Percentiles rank a stretch among this genome's conserved stretches.
phyloP scores from a whole-genome alignment of 1,140 invertebrate genomes.

The Drosophila elegans region DNA sequence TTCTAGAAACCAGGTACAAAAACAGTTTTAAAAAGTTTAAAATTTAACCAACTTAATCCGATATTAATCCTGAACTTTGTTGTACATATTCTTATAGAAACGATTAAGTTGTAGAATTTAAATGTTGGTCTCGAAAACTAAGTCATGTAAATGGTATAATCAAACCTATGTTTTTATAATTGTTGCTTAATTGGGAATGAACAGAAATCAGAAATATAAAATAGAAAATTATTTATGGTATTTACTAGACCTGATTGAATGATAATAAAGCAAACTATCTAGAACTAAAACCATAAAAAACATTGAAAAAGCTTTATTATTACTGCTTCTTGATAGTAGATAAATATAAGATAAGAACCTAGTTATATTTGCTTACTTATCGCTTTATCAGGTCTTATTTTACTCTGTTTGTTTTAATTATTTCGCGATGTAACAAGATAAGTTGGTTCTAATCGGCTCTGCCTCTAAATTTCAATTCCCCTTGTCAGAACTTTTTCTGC shows the following conservation, averaged over 20 bases:
- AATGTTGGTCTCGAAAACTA: slow-evolving; percentile 7
- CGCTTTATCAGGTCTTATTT: too few relatives aligned
- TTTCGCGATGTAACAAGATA: neutral
- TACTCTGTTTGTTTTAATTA: neutral
- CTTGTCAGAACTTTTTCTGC: slow-evolving; percentile 16
- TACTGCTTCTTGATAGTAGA: too few relatives aligned
- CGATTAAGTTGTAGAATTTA: slow-evolving; percentile 30
- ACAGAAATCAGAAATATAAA: slow-evolving; percentile 42
- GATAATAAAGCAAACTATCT: neutral
- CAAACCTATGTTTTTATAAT: slow-evolving; percentile 33
- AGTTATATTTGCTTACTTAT: too few relatives aligned
- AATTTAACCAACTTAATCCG: slow-evolving; percentile 15
- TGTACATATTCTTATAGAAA: slow-evolving; percentile 35
- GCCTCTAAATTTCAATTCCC: slow-evolving; percentile 10
- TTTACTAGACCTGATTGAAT: neutral
- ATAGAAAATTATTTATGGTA: neutral
- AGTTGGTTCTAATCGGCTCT: slow-evolving; percentile 10
- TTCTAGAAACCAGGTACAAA: slow-evolving; percentile 42
- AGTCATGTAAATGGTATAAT: slow-evolving; percentile 23
- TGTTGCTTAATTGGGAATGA: slow-evolving; percentile 64
- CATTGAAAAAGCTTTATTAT: too few relatives aligned
- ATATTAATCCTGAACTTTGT: slow-evolving; percentile 14
- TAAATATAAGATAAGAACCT: too few relatives aligned
- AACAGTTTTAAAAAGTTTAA: slow-evolving; percentile 13
- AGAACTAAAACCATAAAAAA: too few relatives aligned